Evolutionary conservation across 2,888 invertebrate species (phyloP), one percentile per base, ranked within the genome.

Genomic region (Anarsia innoxiella): DNA sequence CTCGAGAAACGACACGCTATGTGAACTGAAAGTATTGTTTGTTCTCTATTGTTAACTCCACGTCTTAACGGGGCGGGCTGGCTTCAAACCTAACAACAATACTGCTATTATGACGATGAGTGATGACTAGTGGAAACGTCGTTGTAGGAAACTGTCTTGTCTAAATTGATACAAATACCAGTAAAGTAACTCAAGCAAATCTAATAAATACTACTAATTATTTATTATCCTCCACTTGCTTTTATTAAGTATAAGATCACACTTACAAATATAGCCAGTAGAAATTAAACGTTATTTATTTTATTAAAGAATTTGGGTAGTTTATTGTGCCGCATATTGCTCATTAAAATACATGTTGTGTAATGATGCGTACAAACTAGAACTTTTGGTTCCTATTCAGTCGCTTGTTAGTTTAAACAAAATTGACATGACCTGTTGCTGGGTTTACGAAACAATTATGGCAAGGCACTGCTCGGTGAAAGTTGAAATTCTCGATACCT

Each of bases 401-500:
- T 37, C 37, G 43, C 34, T 41, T 41, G 42, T 44, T 49, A 36
- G 42, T 27, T 33, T 41, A 41, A 39, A 44, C 44, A 45, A 36
- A 16, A 37, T 31, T 27, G 41, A 37, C 31, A 47, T 48, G 48
- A 42, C 44, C 43, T 42, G 47, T 51, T 57, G 46, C 47, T 48
- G 45, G 48, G 46, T 58, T 53, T 56, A 52, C 55, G 55, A 65
- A 61, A 59, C 54, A 52, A 49, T 45, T 44, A 48, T 49, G 44
- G 46, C 48, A 46, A 45, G 46, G 42, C 51, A 41, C 41, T 49
- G 42, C 47, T 40, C 44, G 59, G 65, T 66, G 64, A 65, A 68
- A 68, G 64, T 66, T 60, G 45, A 53, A 61, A 54, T 53, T 59
- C 53, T 56, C 52, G 49, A 51, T 59, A 49, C 48, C 45, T 57